Percentiles rank a stretch among this genome's conserved stretches.
Evolutionary conservation across 2,888 invertebrate species (phyloP).

Genomic region (Cryptophagus acutangulus): DNA sequence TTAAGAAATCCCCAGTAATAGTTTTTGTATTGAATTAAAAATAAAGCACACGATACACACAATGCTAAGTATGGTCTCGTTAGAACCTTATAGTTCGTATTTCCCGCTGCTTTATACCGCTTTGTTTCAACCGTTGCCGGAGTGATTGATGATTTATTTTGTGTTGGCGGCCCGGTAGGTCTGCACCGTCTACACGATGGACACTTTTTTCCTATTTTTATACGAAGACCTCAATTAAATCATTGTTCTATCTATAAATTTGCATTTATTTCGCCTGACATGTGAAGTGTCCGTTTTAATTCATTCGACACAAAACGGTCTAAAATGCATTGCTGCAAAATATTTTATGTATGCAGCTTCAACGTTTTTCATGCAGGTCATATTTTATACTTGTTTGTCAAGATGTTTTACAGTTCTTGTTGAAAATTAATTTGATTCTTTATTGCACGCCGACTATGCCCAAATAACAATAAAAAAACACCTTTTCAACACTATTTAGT

Average conservation of each 20-base stretch:
- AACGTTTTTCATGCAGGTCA: slow-evolving; percentile 37
- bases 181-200: slow-evolving; percentile 36
- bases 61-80: slow-evolving; percentile 43
- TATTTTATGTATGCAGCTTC: slow-evolving; percentile 34
- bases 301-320: background rate
- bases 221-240: slow-evolving; percentile 13
- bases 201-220: slow-evolving; percentile 27
- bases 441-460: slow-evolving; percentile 27
- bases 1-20: slow-evolving; percentile 41
- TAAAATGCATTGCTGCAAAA: slow-evolving; percentile 15
- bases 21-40: slow-evolving; percentile 43
- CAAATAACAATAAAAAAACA: slow-evolving; percentile 29
- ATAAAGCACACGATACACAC: slow-evolving; percentile 39
- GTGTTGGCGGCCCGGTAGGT: slow-evolving; percentile 48
- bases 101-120: slow-evolving; percentile 46
- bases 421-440: slow-evolving; percentile 43
- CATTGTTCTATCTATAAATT: slow-evolving; percentile 2
- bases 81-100: slow-evolving; percentile 46
- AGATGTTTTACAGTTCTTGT: slow-evolving; percentile 42
- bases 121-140: slow-evolving; percentile 47
- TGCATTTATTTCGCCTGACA: too few relatives aligned
- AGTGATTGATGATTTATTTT: slow-evolving; percentile 50
- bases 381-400: slow-evolving; percentile 46
- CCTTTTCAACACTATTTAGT: slow-evolving; percentile 27
- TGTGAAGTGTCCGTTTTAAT: too few relatives aligned